A percentile compares a stretch with the other conserved stretches of the same genome.
Evolutionary conservation across 2,113 vertebrate species (phyloP).

Genomic region (Pantherophis guttatus): DNA sequence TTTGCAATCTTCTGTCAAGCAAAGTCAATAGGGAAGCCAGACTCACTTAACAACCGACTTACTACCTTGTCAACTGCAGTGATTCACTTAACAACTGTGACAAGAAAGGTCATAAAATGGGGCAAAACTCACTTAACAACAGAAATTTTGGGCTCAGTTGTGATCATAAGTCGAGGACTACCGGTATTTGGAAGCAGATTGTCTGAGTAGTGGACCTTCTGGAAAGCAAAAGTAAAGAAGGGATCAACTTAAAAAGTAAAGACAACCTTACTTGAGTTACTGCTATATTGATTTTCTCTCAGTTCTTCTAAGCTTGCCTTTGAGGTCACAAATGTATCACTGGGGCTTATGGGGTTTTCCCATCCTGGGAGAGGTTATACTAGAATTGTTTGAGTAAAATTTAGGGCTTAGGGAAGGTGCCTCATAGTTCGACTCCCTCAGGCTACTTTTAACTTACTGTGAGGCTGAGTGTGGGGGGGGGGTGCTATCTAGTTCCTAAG

Average conservation of each 20-base stretch:
- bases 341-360: background rate
- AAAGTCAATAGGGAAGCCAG: too few relatives aligned
- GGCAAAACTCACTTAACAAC: too few relatives aligned
- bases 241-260: background rate
- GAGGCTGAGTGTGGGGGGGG: rapidly evolving
- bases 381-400: background rate
- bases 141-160: too few relatives aligned
- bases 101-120: too few relatives aligned
- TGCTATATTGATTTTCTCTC: background rate
- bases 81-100: too few relatives aligned
- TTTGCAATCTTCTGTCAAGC: too few relatives aligned
- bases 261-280: background rate
- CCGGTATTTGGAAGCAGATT: background rate
- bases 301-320: background rate
- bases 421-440: background rate
- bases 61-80: too few relatives aligned
- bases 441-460: background rate
- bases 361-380: background rate
- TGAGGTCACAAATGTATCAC: background rate
- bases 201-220: background rate
- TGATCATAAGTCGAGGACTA: too few relatives aligned
- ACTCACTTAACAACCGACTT: too few relatives aligned
- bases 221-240: background rate
- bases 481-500: background rate
- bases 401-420: background rate